Percentiles rank a stretch among this genome's conserved stretches.
These are phyloP conservation scores for Callitettix versicolor DNA, from an alignment of 1,140 invertebrate species.

Conservation along the genomic window DNA sequence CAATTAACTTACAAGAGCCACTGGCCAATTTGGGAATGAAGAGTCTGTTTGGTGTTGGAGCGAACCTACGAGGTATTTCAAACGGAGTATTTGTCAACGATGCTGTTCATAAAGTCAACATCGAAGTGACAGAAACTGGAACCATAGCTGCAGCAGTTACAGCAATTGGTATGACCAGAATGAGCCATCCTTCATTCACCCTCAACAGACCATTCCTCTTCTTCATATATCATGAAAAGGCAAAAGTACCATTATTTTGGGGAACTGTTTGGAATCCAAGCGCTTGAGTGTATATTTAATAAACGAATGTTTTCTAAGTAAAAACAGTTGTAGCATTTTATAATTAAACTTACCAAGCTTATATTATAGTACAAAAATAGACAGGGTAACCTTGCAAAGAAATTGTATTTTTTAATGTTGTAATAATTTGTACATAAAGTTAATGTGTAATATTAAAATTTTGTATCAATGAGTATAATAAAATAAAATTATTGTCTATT, in stretches of 20 bases:
- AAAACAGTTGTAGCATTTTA: too few species aligned
- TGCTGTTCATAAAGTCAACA: conserved; percentile 49
- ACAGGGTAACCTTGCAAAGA: too few species aligned
- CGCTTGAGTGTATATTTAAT: too few species aligned
- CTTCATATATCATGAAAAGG: conserved; percentile 56
- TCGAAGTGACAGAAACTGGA: conserved; percentile 55
- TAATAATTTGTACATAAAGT: too few species aligned
- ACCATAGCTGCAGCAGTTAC: conserved; percentile 58
- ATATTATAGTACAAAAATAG: too few species aligned
- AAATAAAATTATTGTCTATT: too few species aligned
- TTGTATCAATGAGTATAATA: too few species aligned
- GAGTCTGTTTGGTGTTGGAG: conserved; percentile 46
- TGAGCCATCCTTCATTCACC: conserved; percentile 44
- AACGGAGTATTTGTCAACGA: conserved; percentile 45
- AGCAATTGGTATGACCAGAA: conserved; percentile 39
- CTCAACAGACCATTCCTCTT: conserved; percentile 67
- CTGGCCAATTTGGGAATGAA: conserved; percentile 43
- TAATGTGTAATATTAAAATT: too few species aligned
- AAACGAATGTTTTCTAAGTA: too few species aligned
- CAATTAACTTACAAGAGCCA: conserved; percentile 38
- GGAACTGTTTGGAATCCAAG: conserved; percentile 50
- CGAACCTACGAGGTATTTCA: conserved; percentile 39
- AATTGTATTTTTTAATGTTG: too few species aligned
- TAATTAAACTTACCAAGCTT: too few species aligned
- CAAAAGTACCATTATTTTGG: conserved; percentile 54